Evolutionary conservation across 2,797 vertebrate genomes (phyloP), one percentile per base, ranked within the genome.

Genomic region (Phrynocephalus vlangalii): DNA sequence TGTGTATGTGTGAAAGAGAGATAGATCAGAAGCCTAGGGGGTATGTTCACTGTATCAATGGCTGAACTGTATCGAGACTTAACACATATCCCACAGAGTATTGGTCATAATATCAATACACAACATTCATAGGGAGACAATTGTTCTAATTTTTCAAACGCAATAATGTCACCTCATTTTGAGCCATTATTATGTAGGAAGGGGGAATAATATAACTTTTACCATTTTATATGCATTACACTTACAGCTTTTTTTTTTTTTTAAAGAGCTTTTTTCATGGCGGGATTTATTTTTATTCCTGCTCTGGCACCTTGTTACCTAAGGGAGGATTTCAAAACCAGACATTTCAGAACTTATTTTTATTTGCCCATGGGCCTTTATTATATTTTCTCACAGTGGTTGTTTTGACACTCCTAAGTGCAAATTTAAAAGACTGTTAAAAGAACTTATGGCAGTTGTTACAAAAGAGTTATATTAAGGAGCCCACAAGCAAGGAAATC

Each of bases 371-470:
- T 85, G 63, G 38, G 73, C 9, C 3, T 89, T 85, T 83, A 10
- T 84, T 52, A 1, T 6, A 84, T 89, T 81, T 79, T 50, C 52
- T 89, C 16, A 85, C 1, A 82, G 78, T 67, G 38, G 28, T 83
- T n/a, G 3, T 91, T 90, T 90, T 83, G 79, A 44, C 30, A 76
- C 6, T 50, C 75, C 82, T 84, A 68, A 50, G 79, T 0, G 1
- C 22, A 76, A 84, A 92, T 22, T 52, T 89, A 50, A 79, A 56
- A 86, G 86, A 84, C 68, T 66, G 18, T 84, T 85, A 75, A 60
- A 86, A 89, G 83, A 38, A 63, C 2, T 67, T 72, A 56, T 91
- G 88, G 73, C 77, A 83, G 5, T 82, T 76, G 48, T 66, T 90
- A 20, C 2, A 86, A 73, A 38, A 89, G 15, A 75, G 9, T 60